A percentile compares a stretch with the other conserved stretches of the same genome.
Conservation (phyloP, 2,113 vertebrate genomes). For the Stegastes partitus region DNA sequence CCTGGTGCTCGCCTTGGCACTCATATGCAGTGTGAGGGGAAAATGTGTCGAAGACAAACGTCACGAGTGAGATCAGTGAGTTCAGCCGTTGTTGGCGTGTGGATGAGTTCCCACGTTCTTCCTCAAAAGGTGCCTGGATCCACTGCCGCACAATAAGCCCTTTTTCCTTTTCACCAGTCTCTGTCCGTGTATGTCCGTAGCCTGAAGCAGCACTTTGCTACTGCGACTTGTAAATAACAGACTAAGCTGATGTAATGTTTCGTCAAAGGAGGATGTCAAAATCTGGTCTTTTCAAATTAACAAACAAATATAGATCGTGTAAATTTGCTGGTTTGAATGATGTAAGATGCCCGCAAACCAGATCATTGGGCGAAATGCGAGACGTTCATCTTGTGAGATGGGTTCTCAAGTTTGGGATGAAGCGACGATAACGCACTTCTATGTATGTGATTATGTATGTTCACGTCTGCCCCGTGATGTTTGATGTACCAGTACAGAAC, state of each 20-base stretch:
- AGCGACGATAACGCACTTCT: background rate
- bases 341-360: background rate
- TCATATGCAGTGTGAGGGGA: conserved; percentile 8
- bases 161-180: conserved; percentile 1
- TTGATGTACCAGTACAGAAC: conserved; percentile 15
- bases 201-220: conserved; percentile 11
- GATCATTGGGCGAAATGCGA: background rate
- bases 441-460: background rate
- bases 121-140: conserved; percentile 28
- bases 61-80: background rate
- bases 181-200: background rate
- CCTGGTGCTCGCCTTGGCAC: conserved; percentile 12
- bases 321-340: background rate
- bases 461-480: background rate
- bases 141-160: conserved; percentile 1
- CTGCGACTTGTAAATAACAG: conserved; percentile 4
- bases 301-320: background rate
- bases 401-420: background rate
- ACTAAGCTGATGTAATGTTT: conserved; percentile 5
- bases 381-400: background rate
- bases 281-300: background rate
- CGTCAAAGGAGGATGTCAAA: conserved; percentile 3
- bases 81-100: conserved; percentile 10
- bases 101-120: conserved; percentile 16
- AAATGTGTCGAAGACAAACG: background rate